Base-by-base conservation (phyloP, 2,113 vertebrate genomes). In the Hippocampus barbouri region DNA sequence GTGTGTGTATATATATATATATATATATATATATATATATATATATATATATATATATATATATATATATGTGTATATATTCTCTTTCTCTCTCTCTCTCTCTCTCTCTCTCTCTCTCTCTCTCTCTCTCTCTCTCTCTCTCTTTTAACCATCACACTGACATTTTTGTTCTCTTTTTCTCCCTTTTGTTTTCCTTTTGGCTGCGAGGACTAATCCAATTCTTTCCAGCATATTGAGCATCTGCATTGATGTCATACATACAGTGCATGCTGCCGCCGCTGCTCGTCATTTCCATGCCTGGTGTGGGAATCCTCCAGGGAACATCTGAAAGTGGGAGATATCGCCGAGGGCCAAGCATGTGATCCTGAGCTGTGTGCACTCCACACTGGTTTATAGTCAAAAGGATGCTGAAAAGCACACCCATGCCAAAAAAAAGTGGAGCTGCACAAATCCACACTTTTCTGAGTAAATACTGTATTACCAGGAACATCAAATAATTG, bases 221-320 rank as follows among this genome's bases (percentile, higher is more conserved):
- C 43, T 72, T 70, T 73, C 43, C 16, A 68, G 34, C 65, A 66
- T 11, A 72, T 47, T 47, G 12, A 47, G 45, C 8, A 5, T 12
- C 45, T 4, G 12, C 45, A 10, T 47, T 47, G 5, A 15, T 15
- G 45, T 15, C 45, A 47, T 15, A 47, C 12, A 47, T 45, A 9
- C 43, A 45, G 43, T 45, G 43, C 9, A 9, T 45, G 43, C 47
- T 16, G 47, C 76, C 62, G 70, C 63, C 75, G 69, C 78, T 71
- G 69, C 75, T 84, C 20, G 75, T 86, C 77, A 86, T 89, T 90
- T 89, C 76, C 68, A 81, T 86, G 85, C 72, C 67, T 71, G 71
- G 75, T 85, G 79, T 88, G 76, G 83, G 77, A 80, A 86, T 88
- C 86, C 89, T 79, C 82, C 79, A 88, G 89, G 83, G 86, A 89